Conservation (phyloP, 2,888 invertebrate genomes). For the Saturnia japonica region DNA sequence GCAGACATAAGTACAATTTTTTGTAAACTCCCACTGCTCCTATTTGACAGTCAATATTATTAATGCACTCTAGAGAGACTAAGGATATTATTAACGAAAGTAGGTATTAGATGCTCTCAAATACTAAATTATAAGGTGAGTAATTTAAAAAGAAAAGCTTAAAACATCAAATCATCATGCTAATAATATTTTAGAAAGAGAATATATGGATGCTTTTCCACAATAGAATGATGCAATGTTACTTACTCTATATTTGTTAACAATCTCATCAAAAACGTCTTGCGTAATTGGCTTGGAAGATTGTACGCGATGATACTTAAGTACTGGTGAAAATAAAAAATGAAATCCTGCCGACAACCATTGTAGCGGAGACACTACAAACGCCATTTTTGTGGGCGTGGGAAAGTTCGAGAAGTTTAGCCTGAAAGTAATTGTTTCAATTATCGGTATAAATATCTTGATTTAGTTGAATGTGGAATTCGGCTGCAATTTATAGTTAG, state of each 20-base stretch:
- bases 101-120: too few species aligned
- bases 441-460: neutral
- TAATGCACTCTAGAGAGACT: too few species aligned
- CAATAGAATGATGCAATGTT: neutral
- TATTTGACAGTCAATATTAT: too few species aligned
- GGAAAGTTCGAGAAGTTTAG: slow-evolving; percentile 40
- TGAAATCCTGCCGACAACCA: slow-evolving; percentile 52
- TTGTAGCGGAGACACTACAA: slow-evolving; percentile 50
- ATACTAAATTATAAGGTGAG: too few species aligned
- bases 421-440: slow-evolving; percentile 32
- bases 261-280: slow-evolving; percentile 44
- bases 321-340: slow-evolving; percentile 41
- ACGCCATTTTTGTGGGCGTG: slow-evolving; percentile 40
- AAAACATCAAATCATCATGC: neutral
- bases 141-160: too few species aligned
- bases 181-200: neutral
- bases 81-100: too few species aligned
- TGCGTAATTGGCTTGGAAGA: slow-evolving; percentile 38
- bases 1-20: too few species aligned
- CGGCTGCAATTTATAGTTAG: neutral
- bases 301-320: slow-evolving; percentile 51
- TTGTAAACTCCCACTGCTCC: too few species aligned
- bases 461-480: neutral
- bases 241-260: slow-evolving; percentile 54
- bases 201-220: neutral